Percentiles rank a stretch among this genome's conserved stretches.
These are phyloP conservation scores for Enteromius fasciolatus DNA, from an alignment of 2,797 vertebrate genomes.

Conservation along the genomic window DNA sequence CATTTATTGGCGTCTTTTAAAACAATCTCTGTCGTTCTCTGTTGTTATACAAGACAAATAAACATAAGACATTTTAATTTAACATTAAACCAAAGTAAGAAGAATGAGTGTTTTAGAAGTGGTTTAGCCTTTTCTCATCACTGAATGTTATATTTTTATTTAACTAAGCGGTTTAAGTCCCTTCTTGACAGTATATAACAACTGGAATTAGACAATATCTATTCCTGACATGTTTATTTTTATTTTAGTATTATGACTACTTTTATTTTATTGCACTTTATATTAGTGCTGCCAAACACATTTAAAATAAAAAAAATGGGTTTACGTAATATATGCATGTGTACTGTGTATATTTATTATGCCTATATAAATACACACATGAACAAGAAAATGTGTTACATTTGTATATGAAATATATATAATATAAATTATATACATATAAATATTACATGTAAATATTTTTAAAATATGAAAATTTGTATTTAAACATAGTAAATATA, in stretches of 20 bases:
- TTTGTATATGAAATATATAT: too few species aligned
- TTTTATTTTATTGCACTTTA: not conserved
- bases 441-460: too few species aligned
- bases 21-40: not conserved
- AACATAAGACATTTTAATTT: not conserved
- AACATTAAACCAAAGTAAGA: conserved; percentile 16
- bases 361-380: too few species aligned
- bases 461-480: too few species aligned
- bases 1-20: not conserved
- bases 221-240: not conserved
- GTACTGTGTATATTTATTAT: too few species aligned
- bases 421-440: too few species aligned
- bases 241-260: not conserved
- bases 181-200: not conserved
- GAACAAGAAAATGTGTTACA: too few species aligned
- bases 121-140: not conserved
- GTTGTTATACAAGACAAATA: not conserved
- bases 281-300: too few species aligned
- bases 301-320: too few species aligned
- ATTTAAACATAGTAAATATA: too few species aligned
- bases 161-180: not conserved
- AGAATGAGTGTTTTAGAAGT: not conserved
- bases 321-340: too few species aligned
- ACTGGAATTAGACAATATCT: not conserved
- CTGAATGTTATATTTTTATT: too few species aligned